Evolutionary conservation across 2,888 invertebrate species (phyloP).

Genomic region (Chalcosyrphus nemorum): DNA sequence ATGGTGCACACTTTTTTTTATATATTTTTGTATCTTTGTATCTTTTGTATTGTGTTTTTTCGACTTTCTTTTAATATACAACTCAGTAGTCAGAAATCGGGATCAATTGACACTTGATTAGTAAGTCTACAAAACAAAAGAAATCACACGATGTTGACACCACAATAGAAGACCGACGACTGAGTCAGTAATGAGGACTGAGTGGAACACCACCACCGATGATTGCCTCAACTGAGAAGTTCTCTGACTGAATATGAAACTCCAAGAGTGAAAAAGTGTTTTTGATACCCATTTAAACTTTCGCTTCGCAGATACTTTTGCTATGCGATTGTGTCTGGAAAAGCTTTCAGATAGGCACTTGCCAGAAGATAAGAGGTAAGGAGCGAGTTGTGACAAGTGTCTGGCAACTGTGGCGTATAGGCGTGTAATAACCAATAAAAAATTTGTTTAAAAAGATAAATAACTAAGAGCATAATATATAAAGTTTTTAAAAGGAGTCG

Average conservation of each 20-base stretch:
- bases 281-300: slow-evolving; percentile 39
- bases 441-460: too few species aligned
- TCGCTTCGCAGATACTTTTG: slow-evolving; percentile 44
- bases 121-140: neutral
- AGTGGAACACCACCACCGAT: neutral
- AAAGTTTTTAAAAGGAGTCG: neutral
- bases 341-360: slow-evolving; percentile 1
- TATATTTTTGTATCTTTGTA: neutral
- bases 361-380: neutral
- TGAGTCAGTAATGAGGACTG: too few species aligned
- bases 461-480: too few species aligned
- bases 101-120: neutral
- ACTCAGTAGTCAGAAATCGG: neutral
- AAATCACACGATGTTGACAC: slow-evolving; percentile 4
- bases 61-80: neutral
- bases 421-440: neutral
- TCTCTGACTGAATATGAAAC: slow-evolving; percentile 50
- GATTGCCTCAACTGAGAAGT: slow-evolving; percentile 37
- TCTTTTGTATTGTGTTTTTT: neutral
- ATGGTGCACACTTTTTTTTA: slow-evolving; percentile 9
- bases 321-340: neutral
- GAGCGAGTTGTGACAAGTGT: neutral
- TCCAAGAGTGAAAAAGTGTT: slow-evolving; percentile 21
- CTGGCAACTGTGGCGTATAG: neutral
- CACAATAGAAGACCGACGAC: slow-evolving; percentile 12